phyloP scores from a whole-genome alignment of 2,113 vertebrate species.

The Mola mola region DNA sequence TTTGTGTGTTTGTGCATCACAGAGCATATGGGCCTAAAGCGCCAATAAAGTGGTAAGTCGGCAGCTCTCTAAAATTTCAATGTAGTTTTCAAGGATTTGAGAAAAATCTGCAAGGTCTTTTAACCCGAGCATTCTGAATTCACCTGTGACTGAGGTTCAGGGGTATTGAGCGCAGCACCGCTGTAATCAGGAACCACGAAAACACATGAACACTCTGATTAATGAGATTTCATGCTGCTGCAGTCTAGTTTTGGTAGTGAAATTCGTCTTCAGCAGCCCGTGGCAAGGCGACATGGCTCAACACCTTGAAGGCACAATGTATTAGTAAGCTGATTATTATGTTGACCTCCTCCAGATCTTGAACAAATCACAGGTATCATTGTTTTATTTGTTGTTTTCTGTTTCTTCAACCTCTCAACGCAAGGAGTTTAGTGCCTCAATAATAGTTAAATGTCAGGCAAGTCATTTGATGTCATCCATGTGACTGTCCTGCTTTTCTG shows the following conservation, averaged over 20 bases:
- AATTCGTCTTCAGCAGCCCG: constrained; percentile 21
- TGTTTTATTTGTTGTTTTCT: constrained; percentile 1
- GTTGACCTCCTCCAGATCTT: constrained; percentile 28
- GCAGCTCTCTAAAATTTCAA: background rate
- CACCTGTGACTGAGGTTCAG: background rate
- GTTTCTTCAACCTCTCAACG: constrained; percentile 27
- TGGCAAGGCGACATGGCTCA: constrained; percentile 58
- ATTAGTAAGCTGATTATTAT: constrained; percentile 58
- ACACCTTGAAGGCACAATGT: constrained; percentile 69
- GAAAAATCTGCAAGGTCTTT: background rate
- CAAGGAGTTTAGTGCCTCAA: constrained; percentile 8
- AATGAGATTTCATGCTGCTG: constrained; percentile 38
- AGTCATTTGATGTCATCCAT: background rate
- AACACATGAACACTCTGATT: constrained; percentile 12
- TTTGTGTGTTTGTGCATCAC: constrained; percentile 26
- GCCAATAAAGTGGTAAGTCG: background rate
- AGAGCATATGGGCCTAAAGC: background rate
- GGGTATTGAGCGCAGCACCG: constrained; percentile 36
- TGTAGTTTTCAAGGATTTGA: background rate
- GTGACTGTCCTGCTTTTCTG: background rate
- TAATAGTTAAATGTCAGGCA: constrained; percentile 4
- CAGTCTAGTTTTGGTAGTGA: constrained; percentile 23
- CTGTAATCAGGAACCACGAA: constrained; percentile 16
- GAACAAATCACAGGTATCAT: constrained; percentile 4
- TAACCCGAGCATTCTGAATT: background rate